Conservation (phyloP, 2,888 invertebrate genomes). For the Desoria tigrina region DNA sequence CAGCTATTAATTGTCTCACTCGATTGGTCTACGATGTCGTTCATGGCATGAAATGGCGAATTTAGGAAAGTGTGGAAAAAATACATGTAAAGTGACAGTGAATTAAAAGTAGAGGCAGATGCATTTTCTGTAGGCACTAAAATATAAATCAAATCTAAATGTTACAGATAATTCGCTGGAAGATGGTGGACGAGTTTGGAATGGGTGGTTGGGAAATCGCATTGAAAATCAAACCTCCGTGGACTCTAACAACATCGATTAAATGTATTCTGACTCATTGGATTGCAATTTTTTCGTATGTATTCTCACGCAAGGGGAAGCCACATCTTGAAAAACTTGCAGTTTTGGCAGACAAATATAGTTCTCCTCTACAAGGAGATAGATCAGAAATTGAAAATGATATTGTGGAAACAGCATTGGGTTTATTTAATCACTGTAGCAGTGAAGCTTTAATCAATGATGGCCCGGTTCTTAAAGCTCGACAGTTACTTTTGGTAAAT, state of each 20-base stretch:
- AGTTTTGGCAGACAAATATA: conserved; percentile 9
- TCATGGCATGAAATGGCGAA: no score
- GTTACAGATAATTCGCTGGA: conserved; percentile 59
- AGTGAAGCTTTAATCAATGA: conserved; percentile 19
- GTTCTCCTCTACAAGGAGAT: background rate
- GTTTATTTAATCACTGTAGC: conserved; percentile 30
- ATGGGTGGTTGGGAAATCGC: conserved; percentile 62
- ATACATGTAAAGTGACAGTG: no score
- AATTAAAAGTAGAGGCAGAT: background rate
- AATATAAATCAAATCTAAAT: background rate
- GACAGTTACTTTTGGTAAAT: conserved; percentile 30
- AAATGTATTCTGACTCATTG: conserved; percentile 65
- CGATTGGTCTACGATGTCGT: no score
- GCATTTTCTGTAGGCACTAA: background rate
- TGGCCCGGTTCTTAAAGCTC: conserved; percentile 19
- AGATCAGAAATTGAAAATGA: conserved; percentile 12
- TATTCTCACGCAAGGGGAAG: conserved; percentile 38
- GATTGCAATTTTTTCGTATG: conserved; percentile 63
- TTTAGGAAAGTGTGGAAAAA: no score
- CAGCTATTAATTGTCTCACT: no score
- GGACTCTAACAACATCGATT: conserved; percentile 62
- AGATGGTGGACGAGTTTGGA: conserved; percentile 64
- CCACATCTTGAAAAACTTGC: conserved; percentile 37
- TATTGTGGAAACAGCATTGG: conserved; percentile 31
- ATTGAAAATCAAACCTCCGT: conserved; percentile 63